Percentiles rank a stretch among this genome's conserved stretches.
phyloP scores from a whole-genome alignment of 2,113 vertebrate genomes.

The Tretioscincus oriximinensis region DNA sequence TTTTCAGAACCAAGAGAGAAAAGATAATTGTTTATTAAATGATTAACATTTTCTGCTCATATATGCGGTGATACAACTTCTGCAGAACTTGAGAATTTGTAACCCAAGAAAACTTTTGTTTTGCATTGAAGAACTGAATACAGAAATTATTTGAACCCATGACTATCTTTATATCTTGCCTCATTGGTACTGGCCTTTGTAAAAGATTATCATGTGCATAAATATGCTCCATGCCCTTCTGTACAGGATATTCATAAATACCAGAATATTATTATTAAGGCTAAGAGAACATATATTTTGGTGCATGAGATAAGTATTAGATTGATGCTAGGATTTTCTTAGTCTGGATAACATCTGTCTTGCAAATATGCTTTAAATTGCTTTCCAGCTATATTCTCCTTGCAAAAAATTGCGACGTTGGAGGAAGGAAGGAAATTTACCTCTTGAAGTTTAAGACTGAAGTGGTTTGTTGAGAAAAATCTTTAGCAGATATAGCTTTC shows the following conservation, averaged over 20 bases:
- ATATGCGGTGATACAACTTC: not conserved
- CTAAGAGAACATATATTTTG: conserved; percentile 60
- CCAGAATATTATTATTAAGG: conserved; percentile 39
- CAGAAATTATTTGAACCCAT: not conserved
- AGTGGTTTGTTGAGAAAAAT: conserved; percentile 57
- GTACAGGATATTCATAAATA: conserved; percentile 44
- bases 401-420: conserved; percentile 45
- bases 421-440: conserved; percentile 53
- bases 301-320: conserved; percentile 63
- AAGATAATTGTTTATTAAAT: not conserved
- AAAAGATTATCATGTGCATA: conserved; percentile 42
- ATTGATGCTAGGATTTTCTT: conserved; percentile 62
- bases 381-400: conserved; percentile 64
- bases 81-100: not conserved
- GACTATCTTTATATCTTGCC: not conserved
- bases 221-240: conserved; percentile 41
- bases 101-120: not conserved
- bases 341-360: conserved; percentile 69
- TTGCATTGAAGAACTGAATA: not conserved
- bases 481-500: conserved; percentile 39
- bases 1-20: not conserved
- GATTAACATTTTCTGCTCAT: not conserved
- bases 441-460: conserved; percentile 47
- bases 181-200: conserved; percentile 16
- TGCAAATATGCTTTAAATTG: conserved; percentile 68